Conservation (phyloP, 2,888 invertebrate genomes). For the Mesochorus sp. region DNA sequence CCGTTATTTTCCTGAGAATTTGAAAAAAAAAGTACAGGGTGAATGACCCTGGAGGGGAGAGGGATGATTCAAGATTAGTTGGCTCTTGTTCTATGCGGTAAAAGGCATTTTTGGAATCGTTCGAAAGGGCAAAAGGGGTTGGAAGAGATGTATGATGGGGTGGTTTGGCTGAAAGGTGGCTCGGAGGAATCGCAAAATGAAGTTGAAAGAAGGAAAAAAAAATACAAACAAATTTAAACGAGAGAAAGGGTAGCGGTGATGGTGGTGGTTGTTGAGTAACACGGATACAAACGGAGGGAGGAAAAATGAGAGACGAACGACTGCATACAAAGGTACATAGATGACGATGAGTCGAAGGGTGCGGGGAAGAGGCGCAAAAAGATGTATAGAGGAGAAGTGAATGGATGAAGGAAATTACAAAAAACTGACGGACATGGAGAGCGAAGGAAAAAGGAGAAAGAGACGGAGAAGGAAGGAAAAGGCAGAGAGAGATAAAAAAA, state of each 20-base stretch:
- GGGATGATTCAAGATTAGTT: no score
- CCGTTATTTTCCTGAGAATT: not conserved
- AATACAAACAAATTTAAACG: conserved; percentile 80
- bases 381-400: conserved; percentile 12
- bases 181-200: conserved; percentile 72
- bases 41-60: conserved; percentile 21
- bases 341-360: conserved; percentile 46
- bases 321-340: conserved; percentile 28
- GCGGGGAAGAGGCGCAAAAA: conserved; percentile 29
- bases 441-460: conserved; percentile 27
- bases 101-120: conserved; percentile 30
- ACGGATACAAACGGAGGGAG: conserved; percentile 40
- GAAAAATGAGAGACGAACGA: conserved; percentile 53
- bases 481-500: conserved; percentile 1
- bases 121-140: conserved; percentile 52
- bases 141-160: conserved; percentile 33
- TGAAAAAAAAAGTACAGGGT: not conserved
- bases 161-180: conserved; percentile 26
- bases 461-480: not conserved
- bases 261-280: conserved; percentile 68
- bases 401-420: not conserved
- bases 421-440: conserved; percentile 1
- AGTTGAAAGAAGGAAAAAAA: no score
- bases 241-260: no score
- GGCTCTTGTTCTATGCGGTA: no score